These are phyloP conservation scores for Turdus rufiventris DNA, from an alignment of 2,113 vertebrate species.

Conservation along the genomic window DNA sequence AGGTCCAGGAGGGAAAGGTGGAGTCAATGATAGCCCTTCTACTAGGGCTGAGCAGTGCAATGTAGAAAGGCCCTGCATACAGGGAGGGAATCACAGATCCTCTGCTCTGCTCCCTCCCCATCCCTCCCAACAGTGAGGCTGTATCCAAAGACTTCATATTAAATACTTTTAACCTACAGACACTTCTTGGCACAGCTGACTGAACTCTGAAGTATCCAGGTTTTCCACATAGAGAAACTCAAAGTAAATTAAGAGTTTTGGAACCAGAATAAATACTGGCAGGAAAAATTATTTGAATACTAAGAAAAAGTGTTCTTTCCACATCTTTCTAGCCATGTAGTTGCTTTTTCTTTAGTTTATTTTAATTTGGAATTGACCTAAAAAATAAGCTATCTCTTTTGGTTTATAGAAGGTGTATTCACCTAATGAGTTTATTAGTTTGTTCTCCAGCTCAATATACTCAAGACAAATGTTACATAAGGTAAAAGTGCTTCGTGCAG, in stretches of 20 bases:
- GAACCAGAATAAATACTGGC: neutral
- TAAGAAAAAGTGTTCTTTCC: neutral
- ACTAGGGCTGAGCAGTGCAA: neutral
- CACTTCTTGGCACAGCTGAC: neutral
- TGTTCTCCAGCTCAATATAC: neutral
- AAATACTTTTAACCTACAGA: conserved; percentile 14
- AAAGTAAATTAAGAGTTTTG: conserved; percentile 8
- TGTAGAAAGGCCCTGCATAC: accelerated
- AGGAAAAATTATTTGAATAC: neutral
- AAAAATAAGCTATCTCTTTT: neutral
- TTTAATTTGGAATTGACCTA: neutral
- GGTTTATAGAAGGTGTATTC: neutral
- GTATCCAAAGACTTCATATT: neutral
- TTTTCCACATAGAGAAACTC: neutral
- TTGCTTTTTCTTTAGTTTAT: neutral
- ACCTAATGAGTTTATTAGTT: neutral
- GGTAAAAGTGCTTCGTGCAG: neutral
- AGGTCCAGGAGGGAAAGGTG: neutral
- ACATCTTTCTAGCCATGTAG: neutral
- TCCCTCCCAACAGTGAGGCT: neutral
- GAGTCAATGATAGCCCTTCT: accelerated
- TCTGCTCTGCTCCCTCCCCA: neutral
- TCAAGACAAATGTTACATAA: neutral
- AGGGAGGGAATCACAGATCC: neutral
- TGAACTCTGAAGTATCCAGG: neutral